phyloP scores from a whole-genome alignment of 2,113 vertebrate genomes.

The Gambusia affinis region DNA sequence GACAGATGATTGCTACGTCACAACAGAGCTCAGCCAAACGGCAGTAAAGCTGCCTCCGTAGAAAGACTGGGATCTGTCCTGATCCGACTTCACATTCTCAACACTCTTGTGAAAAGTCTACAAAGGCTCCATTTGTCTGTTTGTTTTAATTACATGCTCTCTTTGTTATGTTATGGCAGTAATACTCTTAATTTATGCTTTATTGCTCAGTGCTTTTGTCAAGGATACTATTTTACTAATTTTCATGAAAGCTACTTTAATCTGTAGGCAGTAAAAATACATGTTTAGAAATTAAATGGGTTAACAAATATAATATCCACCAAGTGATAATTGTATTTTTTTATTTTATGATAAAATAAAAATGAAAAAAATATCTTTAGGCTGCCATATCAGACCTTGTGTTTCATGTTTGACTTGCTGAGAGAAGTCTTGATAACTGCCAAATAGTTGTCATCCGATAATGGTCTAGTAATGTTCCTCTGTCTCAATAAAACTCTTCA shows the following conservation, averaged over 20 bases:
- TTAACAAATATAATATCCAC: neutral
- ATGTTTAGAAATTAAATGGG: neutral
- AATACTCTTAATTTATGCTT: constrained; percentile 35
- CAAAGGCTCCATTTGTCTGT: constrained; percentile 22
- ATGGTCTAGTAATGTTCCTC: constrained; percentile 18
- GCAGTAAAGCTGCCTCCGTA: constrained; percentile 15
- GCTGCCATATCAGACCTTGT: neutral
- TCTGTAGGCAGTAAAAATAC: neutral
- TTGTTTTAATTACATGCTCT: neutral
- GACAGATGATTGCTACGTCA: constrained; percentile 13
- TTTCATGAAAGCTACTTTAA: constrained; percentile 30
- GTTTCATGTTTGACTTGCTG: constrained; percentile 3
- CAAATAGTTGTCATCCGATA: constrained; percentile 13
- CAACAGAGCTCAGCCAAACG: constrained; percentile 32
- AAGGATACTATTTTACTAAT: constrained; percentile 70
- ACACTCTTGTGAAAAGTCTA: constrained; percentile 38
- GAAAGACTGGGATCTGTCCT: constrained; percentile 13
- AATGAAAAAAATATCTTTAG: neutral
- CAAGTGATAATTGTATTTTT: neutral
- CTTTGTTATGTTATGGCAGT: constrained; percentile 18
- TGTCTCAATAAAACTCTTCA: constrained; percentile 33
- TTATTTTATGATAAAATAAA: neutral
- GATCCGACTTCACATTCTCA: constrained; percentile 38
- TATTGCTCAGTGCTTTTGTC: constrained; percentile 60
- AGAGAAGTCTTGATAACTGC: constrained; percentile 31